Evolutionary conservation across 2,797 vertebrate genomes (phyloP), one percentile per base, ranked within the genome.

Genomic region (Epinephelus awoara): DNA sequence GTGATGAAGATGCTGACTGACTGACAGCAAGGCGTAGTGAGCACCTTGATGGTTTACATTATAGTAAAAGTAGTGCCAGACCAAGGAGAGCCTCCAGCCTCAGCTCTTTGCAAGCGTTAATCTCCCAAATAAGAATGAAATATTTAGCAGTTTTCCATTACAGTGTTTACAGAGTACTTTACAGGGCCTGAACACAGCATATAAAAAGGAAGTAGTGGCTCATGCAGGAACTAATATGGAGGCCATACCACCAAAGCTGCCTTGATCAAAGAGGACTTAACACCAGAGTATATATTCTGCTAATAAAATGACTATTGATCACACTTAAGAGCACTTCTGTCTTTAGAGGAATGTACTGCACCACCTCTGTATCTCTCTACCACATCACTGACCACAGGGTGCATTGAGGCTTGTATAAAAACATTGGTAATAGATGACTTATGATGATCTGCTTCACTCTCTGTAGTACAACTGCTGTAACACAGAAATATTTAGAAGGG

Each of bases 101-200:
- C 0, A 5, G 0, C 25, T 74, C 21, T 68, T 59, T 59, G 21
- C 25, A 72, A 15, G 29, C 12, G 0, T 15, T 67, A 49, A 55
- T 8, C 46, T 67, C 3, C 46, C n/a, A 49, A 15, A 70, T 42
- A n/a, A 44, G 21, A 29, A 72, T 83, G 1, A 86, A 77, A 79
- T 83, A 79, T 79, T 84, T 51, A 72, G 3, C 25, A 66, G 14
- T 14, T 77, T 67, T 68, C 55, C 21, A 50, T 49, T 61, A 54
- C 0, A 17, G 47, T 38, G 12, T 40, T 64, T n/a, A 23, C 40
- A 34, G 34, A 34, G 29, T 58, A 40, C 50, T 75, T 78, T 42
- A 44, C 38, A 13, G 23, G 13, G 25, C 2, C 15, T 38, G 10
- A 58, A 58, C 13, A 12, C 29, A 34, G 19, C 0, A 10, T 5